Evolutionary conservation across 1,140 invertebrate genomes (phyloP).

Genomic region (Aphelenchoides besseyi): DNA sequence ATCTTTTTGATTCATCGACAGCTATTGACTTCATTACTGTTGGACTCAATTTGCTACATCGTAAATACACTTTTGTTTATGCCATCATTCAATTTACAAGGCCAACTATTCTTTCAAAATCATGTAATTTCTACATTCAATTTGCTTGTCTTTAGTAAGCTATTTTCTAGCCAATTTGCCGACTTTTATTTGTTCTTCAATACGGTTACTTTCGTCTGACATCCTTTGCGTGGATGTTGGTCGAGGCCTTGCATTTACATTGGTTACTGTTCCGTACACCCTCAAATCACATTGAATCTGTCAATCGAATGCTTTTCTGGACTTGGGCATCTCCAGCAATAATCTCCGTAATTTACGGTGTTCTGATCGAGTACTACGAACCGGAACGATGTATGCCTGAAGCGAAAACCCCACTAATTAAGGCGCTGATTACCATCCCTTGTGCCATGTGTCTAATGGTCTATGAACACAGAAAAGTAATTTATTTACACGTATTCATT

Average conservation of each 20-base stretch:
- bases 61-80: conserved; percentile 65
- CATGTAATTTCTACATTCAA: conserved; percentile 33
- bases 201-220: conserved; percentile 50
- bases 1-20: conserved; percentile 68
- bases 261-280: conserved; percentile 62
- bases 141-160: not conserved
- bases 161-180: conserved; percentile 54
- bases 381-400: not conserved
- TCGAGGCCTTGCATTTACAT: conserved; percentile 68
- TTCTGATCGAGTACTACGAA: conserved; percentile 3
- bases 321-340: conserved; percentile 8
- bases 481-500: not conserved
- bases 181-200: conserved; percentile 52
- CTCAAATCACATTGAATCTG: conserved; percentile 8
- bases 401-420: not conserved
- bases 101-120: conserved; percentile 36
- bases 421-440: not conserved
- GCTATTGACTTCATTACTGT: conserved; percentile 66
- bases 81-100: conserved; percentile 42
- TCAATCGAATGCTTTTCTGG: not conserved
- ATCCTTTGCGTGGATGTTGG: conserved; percentile 66
- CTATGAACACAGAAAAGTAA: not conserved
- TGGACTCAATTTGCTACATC: conserved; percentile 63
- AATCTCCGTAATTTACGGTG: not conserved
- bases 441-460: conserved; percentile 1